Evolutionary conservation across 1,140 invertebrate species (phyloP).

Genomic region (Bombus polaris): DNA sequence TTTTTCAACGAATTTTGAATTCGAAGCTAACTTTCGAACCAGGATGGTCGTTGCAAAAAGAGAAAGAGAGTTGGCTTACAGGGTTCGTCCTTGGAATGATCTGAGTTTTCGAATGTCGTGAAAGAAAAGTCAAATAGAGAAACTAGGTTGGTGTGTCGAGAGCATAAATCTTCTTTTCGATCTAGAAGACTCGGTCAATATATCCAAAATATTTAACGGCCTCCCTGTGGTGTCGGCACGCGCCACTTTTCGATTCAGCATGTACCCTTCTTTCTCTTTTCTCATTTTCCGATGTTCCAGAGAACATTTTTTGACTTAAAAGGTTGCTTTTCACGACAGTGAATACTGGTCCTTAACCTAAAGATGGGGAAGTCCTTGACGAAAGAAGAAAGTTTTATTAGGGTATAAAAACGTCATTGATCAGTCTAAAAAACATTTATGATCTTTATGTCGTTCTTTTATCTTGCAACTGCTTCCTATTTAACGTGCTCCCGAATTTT

Average conservation of each 20-base stretch:
- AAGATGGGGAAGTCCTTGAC: neutral
- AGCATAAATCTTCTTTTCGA: slow-evolving; percentile 34
- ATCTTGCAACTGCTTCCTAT: slow-evolving; percentile 14
- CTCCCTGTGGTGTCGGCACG: slow-evolving; percentile 63
- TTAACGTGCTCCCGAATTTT: slow-evolving; percentile 42
- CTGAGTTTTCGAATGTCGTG: neutral
- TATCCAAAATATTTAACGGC: slow-evolving; percentile 74
- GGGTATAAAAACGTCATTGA: slow-evolving; percentile 58
- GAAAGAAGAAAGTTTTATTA: slow-evolving; percentile 66
- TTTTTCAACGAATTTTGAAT: neutral
- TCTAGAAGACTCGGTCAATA: slow-evolving; percentile 58
- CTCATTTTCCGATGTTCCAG: neutral
- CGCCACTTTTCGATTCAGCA: slow-evolving; percentile 49
- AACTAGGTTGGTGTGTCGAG: slow-evolving; percentile 51
- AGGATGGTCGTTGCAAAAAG: too few relatives aligned
- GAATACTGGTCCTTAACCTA: slow-evolving; percentile 60
- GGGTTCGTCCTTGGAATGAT: slow-evolving; percentile 27
- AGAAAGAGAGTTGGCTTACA: neutral
- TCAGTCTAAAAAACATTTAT: slow-evolving; percentile 53
- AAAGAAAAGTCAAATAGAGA: slow-evolving; percentile 38
- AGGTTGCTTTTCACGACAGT: neutral
- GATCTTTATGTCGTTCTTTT: slow-evolving; percentile 50
- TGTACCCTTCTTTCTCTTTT: slow-evolving; percentile 38
- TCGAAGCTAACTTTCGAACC: neutral
- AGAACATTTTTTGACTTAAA: neutral